phyloP scores from a whole-genome alignment of 2,888 invertebrate genomes.

The Nemapogon koenigi region DNA sequence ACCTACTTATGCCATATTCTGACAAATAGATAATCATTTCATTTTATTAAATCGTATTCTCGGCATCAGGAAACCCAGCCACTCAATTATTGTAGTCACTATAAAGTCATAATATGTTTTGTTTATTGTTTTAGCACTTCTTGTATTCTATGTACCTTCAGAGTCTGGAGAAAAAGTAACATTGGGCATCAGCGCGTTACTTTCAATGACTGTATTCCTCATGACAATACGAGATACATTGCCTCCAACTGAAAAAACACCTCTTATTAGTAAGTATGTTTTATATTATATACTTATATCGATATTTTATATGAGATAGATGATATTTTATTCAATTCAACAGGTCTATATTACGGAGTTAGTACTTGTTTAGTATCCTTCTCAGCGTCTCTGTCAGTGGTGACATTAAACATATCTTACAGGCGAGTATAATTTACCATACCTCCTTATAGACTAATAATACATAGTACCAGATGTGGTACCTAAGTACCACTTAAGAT shows the following conservation, averaged over 20 bases:
- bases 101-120: no score
- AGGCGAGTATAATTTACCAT: constrained; percentile 40
- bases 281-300: constrained; percentile 1
- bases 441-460: neutral
- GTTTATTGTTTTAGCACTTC: constrained; percentile 65
- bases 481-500: no score
- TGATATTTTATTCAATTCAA: constrained; percentile 25
- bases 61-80: no score
- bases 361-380: constrained; percentile 83
- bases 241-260: constrained; percentile 87
- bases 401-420: constrained; percentile 86
- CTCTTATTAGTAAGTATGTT: constrained; percentile 76
- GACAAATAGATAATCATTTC: no score
- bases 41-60: no score
- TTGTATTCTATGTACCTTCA: constrained; percentile 88
- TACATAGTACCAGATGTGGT: neutral
- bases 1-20: no score
- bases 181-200: constrained; percentile 83
- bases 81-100: no score
- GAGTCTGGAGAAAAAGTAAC: constrained; percentile 90
- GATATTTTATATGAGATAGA: constrained; percentile 10
- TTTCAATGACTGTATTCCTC: constrained; percentile 87
- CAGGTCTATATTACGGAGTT: constrained; percentile 83
- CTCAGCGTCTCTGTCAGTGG: constrained; percentile 81
- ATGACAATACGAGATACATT: constrained; percentile 87